Percentiles rank a stretch among this genome's conserved stretches.
These are phyloP conservation scores for Aeoliscus strigatus DNA, from an alignment of 2,797 vertebrate species.

Conservation along the genomic window DNA sequence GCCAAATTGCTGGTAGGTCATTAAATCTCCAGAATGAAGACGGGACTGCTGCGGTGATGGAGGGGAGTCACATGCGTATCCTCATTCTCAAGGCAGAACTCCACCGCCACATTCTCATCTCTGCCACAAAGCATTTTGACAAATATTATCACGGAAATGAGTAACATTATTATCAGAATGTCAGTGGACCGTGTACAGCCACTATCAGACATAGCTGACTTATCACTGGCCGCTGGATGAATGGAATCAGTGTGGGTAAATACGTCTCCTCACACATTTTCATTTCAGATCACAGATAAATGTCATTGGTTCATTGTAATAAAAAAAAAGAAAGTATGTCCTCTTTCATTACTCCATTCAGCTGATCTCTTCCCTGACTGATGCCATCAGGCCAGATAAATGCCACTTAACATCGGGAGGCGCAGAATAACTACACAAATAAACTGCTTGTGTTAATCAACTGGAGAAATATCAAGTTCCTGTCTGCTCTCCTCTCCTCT, in stretches of 20 bases:
- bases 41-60: conserved; percentile 4
- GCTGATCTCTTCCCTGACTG: conserved; percentile 57
- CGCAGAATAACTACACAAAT: conserved; percentile 51
- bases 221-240: background rate
- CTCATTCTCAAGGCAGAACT: too few species aligned
- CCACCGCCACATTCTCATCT: conserved; percentile 24
- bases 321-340: conserved; percentile 10
- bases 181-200: background rate
- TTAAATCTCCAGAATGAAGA: conserved; percentile 63
- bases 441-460: conserved; percentile 62
- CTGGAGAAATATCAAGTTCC: conserved; percentile 53
- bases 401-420: conserved; percentile 49
- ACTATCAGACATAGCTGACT: background rate
- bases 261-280: background rate
- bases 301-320: conserved; percentile 14
- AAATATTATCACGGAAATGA: conserved; percentile 31
- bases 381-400: conserved; percentile 64
- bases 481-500: conserved; percentile 15
- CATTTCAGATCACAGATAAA: conserved; percentile 3
- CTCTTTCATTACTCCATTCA: conserved; percentile 28
- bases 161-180: conserved; percentile 18
- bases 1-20: too few species aligned
- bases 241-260: background rate
- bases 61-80: conserved; percentile 15
- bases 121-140: conserved; percentile 22